Percentiles rank a stretch among this genome's conserved stretches.
These are phyloP conservation scores for Sakesphorus luctuosus DNA, from an alignment of 2,113 vertebrate genomes.

Conservation along the genomic window DNA sequence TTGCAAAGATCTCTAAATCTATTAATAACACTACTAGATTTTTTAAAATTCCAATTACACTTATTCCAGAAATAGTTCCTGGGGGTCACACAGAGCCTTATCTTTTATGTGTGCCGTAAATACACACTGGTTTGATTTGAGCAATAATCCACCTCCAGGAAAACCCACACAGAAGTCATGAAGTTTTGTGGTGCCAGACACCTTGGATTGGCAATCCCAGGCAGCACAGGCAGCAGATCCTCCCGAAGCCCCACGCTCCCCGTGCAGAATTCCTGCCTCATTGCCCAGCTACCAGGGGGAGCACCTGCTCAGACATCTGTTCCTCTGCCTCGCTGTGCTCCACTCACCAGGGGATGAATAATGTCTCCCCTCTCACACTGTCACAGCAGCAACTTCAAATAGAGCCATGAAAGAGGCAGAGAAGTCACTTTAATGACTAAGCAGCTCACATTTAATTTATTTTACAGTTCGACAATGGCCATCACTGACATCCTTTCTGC, in stretches of 20 bases:
- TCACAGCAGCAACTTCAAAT: constrained; percentile 58
- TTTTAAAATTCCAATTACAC: background rate
- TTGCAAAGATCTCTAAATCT: background rate
- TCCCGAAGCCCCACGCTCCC: background rate
- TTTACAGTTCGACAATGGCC: constrained; percentile 68
- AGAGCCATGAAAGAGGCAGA: background rate
- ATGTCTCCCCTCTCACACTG: constrained; percentile 22
- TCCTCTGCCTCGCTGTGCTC: constrained; percentile 4
- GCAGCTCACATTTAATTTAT: constrained; percentile 35
- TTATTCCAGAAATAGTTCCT: background rate
- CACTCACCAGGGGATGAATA: constrained; percentile 11
- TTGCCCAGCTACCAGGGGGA: background rate
- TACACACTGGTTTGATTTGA: background rate
- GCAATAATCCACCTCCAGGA: background rate
- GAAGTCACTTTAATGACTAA: constrained; percentile 38
- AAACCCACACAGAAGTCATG: background rate
- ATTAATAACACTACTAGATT: background rate
- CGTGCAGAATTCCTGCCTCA: constrained; percentile 34
- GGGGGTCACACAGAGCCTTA: background rate
- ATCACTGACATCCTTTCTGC: constrained; percentile 76
- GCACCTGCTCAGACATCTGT: constrained; percentile 69
- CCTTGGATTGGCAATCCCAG: background rate
- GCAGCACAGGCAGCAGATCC: background rate
- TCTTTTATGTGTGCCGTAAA: background rate
- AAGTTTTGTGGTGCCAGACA: background rate